These are phyloP conservation scores for Oscheius sp. DNA, from an alignment of 2,888 invertebrate species.

Conservation along the genomic window DNA sequence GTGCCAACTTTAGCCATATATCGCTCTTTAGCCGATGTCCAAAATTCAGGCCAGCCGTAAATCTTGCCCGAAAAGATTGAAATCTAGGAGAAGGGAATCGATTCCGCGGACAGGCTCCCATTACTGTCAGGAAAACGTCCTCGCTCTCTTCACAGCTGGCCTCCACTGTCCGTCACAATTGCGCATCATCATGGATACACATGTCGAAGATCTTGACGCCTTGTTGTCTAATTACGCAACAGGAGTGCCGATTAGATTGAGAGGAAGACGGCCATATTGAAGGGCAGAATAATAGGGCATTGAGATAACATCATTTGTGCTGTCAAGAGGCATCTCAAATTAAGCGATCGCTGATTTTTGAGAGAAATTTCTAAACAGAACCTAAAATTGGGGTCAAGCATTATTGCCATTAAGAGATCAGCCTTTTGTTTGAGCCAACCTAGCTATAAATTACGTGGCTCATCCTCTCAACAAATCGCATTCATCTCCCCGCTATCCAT, in stretches of 20 bases:
- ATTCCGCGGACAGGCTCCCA: conserved; percentile 1
- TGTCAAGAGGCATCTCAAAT: too few relatives aligned
- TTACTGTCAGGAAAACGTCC: conserved; percentile 16
- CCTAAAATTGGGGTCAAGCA: too few relatives aligned
- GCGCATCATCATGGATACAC: background rate
- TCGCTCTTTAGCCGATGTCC: background rate
- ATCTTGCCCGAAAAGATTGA: conserved; percentile 7
- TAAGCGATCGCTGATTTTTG: too few relatives aligned
- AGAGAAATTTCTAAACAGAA: too few relatives aligned
- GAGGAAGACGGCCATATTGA: too few relatives aligned
- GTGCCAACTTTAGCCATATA: background rate
- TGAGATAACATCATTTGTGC: too few relatives aligned
- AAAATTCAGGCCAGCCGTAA: too few relatives aligned
- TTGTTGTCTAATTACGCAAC: conserved; percentile 15
- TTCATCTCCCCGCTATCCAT: conserved; percentile 9
- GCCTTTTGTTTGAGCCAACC: too few relatives aligned
- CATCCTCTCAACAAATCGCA: background rate
- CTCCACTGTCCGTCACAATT: background rate
- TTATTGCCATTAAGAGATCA: too few relatives aligned
- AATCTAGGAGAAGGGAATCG: background rate
- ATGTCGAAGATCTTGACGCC: conserved; percentile 5
- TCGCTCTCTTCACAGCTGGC: conserved; percentile 1
- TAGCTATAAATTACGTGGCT: too few relatives aligned
- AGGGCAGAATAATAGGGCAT: too few relatives aligned
- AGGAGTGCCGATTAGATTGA: conserved; percentile 2